Evolutionary conservation across 2,113 vertebrate species (phyloP), one percentile per base, ranked within the genome.

Genomic region (Natator depressus): DNA sequence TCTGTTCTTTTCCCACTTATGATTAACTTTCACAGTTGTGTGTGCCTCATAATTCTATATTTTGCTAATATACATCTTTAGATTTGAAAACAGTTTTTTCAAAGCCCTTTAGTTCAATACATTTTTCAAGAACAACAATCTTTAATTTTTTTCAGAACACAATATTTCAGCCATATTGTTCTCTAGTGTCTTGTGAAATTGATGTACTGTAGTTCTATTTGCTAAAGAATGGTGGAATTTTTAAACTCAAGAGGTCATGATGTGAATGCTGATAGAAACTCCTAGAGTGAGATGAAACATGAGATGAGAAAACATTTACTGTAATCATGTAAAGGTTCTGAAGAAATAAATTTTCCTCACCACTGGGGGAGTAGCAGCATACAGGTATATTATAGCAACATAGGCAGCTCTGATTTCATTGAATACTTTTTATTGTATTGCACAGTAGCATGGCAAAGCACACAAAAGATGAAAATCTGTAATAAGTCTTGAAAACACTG

Each of bases 191-290:
- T 65, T 4, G 2, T 1, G 0, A 5, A 14, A 50, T 38, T 51
- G 22, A 24, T 46, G 38, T 75, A 81, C 19, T 81, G 69, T 82
- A 42, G 25, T 91, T 85, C 2, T 54, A 13, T n/a, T 87, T 59
- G 53, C 81, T 92, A 85, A 93, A 69, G 4, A 69, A 35, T 25
- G 29, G 95, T 8, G 38, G 76, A 85, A 93, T 94, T 95, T 72
- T 92, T 89, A 82, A 94, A 49, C 10, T 91, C 46, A 49, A 76
- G 90, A 46, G 5, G 2, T 57, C 9, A 3, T 24, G 51, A 87
- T 1, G 0, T 54, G 76, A 91, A 80, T 89, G 31, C 7, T 85
- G 16, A 82, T 31, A 82, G n/a, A 49, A 83, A 55, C n/a, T 91
- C 84, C 88, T 17, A 20, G 8, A 87, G n/a, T 78, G 8, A 6